Evolutionary conservation across 2,888 invertebrate genomes (phyloP), one percentile per base, ranked within the genome.

Genomic region (Meiosimyza platycephala): DNA sequence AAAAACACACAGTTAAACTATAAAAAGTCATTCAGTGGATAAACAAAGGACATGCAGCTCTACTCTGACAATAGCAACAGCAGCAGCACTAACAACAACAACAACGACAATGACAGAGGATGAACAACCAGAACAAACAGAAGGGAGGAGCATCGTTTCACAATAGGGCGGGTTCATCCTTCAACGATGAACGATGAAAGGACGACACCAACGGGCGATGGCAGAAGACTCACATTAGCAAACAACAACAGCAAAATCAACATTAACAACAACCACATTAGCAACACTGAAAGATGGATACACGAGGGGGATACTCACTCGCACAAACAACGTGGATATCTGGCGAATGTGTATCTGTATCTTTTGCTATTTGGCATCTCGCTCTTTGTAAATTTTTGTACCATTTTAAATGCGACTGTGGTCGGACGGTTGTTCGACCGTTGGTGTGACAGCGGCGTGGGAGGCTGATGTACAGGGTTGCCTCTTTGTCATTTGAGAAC

Each of bases 121-220:
- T 40, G 15, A 67, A 47, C 55, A 54, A 54, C 12, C 66, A 40
- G 28, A 52, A n/a, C 48, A 9, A 55, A 18, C 55, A 33, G 51
- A 70, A 62, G 82, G 82, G 82, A 82, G 83, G 82, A 82, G 83
- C 82, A 81, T 79, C 76, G 75, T 80, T 83, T 82, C 84, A 85
- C 83, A 85, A 82, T 80, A 85, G 84, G 86, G 86, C 86, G 87
- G 82, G 80, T 80, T 85, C 82, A 81, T 84, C 85, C 81, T 84
- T 80, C 78, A 80, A 40, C 40, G 40, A 40, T 11, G 40, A 50
- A 64, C 40, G 48, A 55, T 3, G 40, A 62, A 18, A 33, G 40
- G 50, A 52, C 63, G 59, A 60, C 71, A 67, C 59, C 73, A 74
- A 74, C 76, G 72, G 76, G 75, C 75, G 77, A 75, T 75, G 75